Conservation (phyloP, 1,140 invertebrate genomes). For the Drosophila albomicans region DNA sequence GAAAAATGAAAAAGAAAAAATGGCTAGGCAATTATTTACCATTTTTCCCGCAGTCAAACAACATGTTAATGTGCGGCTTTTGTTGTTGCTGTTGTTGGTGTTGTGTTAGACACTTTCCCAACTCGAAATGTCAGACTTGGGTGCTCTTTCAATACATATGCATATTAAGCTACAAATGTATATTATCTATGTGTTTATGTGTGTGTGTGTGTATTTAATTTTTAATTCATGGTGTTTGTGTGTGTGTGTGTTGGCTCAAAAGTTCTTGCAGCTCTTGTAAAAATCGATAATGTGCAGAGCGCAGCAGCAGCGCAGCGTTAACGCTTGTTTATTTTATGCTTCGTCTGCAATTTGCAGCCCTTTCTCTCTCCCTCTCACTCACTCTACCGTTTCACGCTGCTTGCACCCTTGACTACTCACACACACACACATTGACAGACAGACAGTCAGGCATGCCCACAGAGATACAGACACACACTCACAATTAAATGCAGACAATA, state of each 20-base stretch:
- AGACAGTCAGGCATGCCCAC: slow-evolving; percentile 17
- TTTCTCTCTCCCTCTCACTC: slow-evolving; percentile 41
- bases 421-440: slow-evolving; percentile 47
- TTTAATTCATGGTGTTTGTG: slow-evolving; percentile 20
- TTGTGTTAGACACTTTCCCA: slow-evolving; percentile 25
- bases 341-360: slow-evolving; percentile 81
- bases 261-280: slow-evolving; percentile 68
- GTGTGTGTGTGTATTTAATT: slow-evolving; percentile 24
- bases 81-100: slow-evolving; percentile 19
- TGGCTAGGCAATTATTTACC: slow-evolving; percentile 17
- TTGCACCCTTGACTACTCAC: slow-evolving; percentile 32
- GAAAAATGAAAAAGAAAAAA: neutral
- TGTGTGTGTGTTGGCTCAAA: slow-evolving; percentile 39
- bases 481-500: slow-evolving; percentile 11
- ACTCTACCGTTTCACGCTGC: slow-evolving; percentile 7
- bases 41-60: slow-evolving; percentile 1
- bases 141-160: slow-evolving; percentile 29
- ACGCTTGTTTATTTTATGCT: slow-evolving; percentile 80
- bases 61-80: slow-evolving; percentile 40
- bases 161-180: slow-evolving; percentile 7
- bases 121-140: slow-evolving; percentile 35
- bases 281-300: slow-evolving; percentile 72
- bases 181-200: neutral
- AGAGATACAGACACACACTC: slow-evolving; percentile 19
- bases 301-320: slow-evolving; percentile 47